Evolutionary conservation across 2,797 vertebrate species (phyloP).

Genomic region (Hyperoplus immaculatus): DNA sequence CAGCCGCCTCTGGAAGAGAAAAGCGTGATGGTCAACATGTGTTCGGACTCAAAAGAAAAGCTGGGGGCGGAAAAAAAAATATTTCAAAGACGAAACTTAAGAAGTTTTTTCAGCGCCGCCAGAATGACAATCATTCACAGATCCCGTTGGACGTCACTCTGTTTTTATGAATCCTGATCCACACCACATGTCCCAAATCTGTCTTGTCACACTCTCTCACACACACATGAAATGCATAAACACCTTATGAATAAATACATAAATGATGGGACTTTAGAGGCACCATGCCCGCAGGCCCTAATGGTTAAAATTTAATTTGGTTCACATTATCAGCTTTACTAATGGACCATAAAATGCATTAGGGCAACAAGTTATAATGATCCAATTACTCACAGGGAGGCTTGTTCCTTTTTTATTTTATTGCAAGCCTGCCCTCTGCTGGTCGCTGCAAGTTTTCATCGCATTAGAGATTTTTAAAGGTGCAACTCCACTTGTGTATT

Average conservation of each 20-base stretch:
- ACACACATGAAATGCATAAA: slow-evolving; percentile 1
- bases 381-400: slow-evolving; percentile 26
- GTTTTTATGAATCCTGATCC: slow-evolving; percentile 75
- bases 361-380: slow-evolving; percentile 42
- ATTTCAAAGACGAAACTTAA: slow-evolving; percentile 67
- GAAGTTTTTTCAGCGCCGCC: slow-evolving; percentile 63
- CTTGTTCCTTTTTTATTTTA: slow-evolving; percentile 51
- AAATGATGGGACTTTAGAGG: slow-evolving; percentile 16
- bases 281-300: neutral
- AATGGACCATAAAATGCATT: slow-evolving; percentile 43
- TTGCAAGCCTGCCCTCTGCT: slow-evolving; percentile 80
- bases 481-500: neutral
- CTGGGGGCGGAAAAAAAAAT: slow-evolving; percentile 7
- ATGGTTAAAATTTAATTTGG: slow-evolving; percentile 34
- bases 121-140: slow-evolving; percentile 78
- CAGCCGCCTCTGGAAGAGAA: slow-evolving; percentile 64
- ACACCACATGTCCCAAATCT: slow-evolving; percentile 72
- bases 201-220: slow-evolving; percentile 40
- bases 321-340: slow-evolving; percentile 45
- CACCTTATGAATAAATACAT: slow-evolving; percentile 11
- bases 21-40: slow-evolving; percentile 82
- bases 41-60: slow-evolving; percentile 66
- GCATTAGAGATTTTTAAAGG: neutral
- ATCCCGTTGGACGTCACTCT: slow-evolving; percentile 73
- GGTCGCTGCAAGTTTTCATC: slow-evolving; percentile 23